Evolutionary conservation across 2,888 invertebrate species (phyloP), one percentile per base, ranked within the genome.

Genomic region (Polymixis lichenea): DNA sequence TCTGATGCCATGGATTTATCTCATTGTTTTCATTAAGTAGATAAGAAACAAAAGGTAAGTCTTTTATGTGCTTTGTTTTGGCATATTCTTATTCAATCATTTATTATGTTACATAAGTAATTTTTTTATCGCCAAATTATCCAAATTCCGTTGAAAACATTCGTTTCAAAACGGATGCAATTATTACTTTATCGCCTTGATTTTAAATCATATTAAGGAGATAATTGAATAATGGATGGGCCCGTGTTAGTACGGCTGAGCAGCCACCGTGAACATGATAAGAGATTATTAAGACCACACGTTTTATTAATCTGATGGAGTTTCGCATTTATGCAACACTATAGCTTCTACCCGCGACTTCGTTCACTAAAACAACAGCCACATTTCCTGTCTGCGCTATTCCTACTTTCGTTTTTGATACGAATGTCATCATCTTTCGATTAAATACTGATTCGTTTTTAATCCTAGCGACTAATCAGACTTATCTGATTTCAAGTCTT

Each of bases 201-300:
- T 58, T 67, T 78, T 49, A 4, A 77, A 55, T 75, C 28, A 22
- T 38, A 75, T 64, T 55, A 75, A 13, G 6, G 19, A 55, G 49
- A 77, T 75, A 56, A 77, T 51, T 51, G 9, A 51, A 46, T 75
- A 53, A 75, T 75, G 60, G 51, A 75, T 55, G 43, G 72, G 9
- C 58, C 58, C 17, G 17, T 25, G 25, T 25, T 17, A 17, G 43
- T 46, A 46, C 13, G 13, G 11, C 11, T 13, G 43, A 13, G 11
- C 11, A 46, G 43, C 17, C 11, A n/a, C n/a, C n/a, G 55, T 55
- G 13, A 55, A 55, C n/a, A 22, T n/a, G 22, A n/a, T 61, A 15
- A 32, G 38, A n/a, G n/a, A n/a, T 62, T 38, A 38, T 15, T 32
- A 8, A 8, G 38, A 38, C n/a, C n/a, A n/a, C 8, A 62, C 8